Base-by-base conservation (phyloP, 1,140 invertebrate species). In the Caenorhabditis inopinata region DNA sequence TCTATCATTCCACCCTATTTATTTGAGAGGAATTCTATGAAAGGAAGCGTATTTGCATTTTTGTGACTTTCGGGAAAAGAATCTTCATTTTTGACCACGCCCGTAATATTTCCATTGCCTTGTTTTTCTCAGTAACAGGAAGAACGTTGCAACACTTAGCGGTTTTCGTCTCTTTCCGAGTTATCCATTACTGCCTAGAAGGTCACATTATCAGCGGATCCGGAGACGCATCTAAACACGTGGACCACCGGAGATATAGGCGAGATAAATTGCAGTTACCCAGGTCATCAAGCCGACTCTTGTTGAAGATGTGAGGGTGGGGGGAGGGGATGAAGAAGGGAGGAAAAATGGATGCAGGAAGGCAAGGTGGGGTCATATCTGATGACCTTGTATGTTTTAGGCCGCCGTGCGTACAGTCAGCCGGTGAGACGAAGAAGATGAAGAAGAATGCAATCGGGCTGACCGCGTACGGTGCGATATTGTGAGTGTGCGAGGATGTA, bases 311-410 rank as follows among this genome's bases (percentile, higher is more conserved):
- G 32, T 68, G 58, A n/a, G 38, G 38, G 5, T 5, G 38, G 38
- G 38, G 38, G 38, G 38, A 14, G 38, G 38, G 38, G 14, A 21
- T 68, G 32, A 21, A 38, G 32, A n/a, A 38, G 38, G 32, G n/a
- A 42, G 6, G 16, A n/a, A 42, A 18, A 23, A 18, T 11, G 25
- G n/a, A 38, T 23, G 38, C 38, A 38, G 27, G 21, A 21, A n/a
- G 32, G 58, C 25, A n/a, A 32, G 12, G 32, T 38, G 58, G 58
- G 58, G 58, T 68, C 58, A 68, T 68, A 68, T 68, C 58, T 68
- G 58, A 68, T 68, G 58, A 68, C 58, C 58, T 68, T 68, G 58
- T 68, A 68, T 68, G 58, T 68, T 68, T 68, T 38, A 68, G 58
- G 58, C 58, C 35, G 35, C 58, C 58, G 58, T 68, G 58, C 58